Evolutionary conservation across 1,140 invertebrate genomes (phyloP).

Genomic region (Zaprionus nigranus): DNA sequence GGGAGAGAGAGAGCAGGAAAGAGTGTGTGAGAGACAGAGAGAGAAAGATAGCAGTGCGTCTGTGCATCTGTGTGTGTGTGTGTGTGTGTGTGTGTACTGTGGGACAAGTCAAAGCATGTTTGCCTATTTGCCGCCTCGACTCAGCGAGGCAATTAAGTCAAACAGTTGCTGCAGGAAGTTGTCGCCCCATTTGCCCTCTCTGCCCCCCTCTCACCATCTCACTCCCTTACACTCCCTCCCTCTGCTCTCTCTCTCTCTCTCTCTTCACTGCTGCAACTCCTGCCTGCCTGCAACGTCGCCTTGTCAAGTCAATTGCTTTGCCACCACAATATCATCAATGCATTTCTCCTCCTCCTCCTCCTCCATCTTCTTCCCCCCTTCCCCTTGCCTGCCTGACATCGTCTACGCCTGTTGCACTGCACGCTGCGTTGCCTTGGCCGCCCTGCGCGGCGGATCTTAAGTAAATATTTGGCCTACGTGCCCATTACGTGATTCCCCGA

Average conservation of each 20-base stretch:
- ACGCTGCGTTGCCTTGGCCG: conserved; percentile 16
- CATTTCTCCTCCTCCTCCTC: neutral
- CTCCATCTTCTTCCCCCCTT: neutral
- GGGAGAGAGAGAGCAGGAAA: neutral
- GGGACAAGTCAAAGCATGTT: neutral
- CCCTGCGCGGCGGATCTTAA: conserved; percentile 55
- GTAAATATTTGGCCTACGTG: conserved; percentile 80
- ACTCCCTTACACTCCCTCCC: too few relatives aligned
- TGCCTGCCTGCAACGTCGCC: conserved; percentile 23
- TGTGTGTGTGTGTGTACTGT: conserved; percentile 5
- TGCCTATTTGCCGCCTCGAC: conserved; percentile 5
- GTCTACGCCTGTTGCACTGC: conserved; percentile 7
- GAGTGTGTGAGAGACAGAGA: neutral
- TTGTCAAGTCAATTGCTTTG: conserved; percentile 74
- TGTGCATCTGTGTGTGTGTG: neutral
- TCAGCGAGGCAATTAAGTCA: conserved; percentile 64
- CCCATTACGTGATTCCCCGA: conserved; percentile 79
- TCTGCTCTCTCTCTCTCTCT: too few relatives aligned
- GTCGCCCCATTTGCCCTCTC: conserved; percentile 54
- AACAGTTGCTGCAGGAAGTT: conserved; percentile 72
- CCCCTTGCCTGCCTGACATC: neutral
- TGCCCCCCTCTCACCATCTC: neutral
- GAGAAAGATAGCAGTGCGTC: neutral
- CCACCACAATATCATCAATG: conserved; percentile 72
- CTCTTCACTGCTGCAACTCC: neutral